These are phyloP conservation scores for Eumacrocentrus americanus DNA, from an alignment of 2,888 invertebrate genomes.

Conservation along the genomic window DNA sequence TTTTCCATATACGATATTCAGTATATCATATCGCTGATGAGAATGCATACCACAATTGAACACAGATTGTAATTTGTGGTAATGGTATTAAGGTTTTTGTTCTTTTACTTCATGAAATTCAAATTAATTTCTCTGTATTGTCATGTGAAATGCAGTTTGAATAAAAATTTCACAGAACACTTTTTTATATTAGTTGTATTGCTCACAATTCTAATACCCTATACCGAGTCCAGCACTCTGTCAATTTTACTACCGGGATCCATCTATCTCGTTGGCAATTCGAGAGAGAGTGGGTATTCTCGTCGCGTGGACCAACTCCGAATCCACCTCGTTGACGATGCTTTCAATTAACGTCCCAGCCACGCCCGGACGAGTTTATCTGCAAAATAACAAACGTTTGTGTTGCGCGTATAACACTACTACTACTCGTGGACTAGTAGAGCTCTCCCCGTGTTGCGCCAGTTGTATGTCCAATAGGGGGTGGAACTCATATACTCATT, in stretches of 20 bases:
- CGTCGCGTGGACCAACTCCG: conserved; percentile 22
- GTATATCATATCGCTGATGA: too few species aligned
- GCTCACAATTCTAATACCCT: neutral
- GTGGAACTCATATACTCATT: neutral
- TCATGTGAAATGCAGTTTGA: too few species aligned
- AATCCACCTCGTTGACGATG: conserved; percentile 28
- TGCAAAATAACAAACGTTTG: conserved; percentile 43
- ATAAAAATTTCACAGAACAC: too few species aligned
- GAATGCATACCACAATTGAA: neutral
- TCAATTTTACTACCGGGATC: conserved; percentile 26
- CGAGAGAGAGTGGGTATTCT: conserved; percentile 13
- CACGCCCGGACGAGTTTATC: conserved; percentile 42
- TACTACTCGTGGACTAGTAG: neutral
- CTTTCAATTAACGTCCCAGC: conserved; percentile 43
- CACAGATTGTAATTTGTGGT: too few species aligned
- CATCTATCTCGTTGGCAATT: conserved; percentile 25
- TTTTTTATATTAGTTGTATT: neutral
- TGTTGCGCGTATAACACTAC: conserved; percentile 8
- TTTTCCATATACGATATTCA: neutral
- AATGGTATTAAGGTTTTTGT: too few species aligned
- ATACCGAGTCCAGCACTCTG: conserved; percentile 15
- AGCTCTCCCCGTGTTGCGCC: conserved; percentile 7
- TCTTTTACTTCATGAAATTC: too few species aligned
- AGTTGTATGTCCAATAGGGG: conserved; percentile 1
- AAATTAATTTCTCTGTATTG: too few species aligned